Base-by-base conservation (phyloP, 2,888 invertebrate species). In the Machimus atricapillus region DNA sequence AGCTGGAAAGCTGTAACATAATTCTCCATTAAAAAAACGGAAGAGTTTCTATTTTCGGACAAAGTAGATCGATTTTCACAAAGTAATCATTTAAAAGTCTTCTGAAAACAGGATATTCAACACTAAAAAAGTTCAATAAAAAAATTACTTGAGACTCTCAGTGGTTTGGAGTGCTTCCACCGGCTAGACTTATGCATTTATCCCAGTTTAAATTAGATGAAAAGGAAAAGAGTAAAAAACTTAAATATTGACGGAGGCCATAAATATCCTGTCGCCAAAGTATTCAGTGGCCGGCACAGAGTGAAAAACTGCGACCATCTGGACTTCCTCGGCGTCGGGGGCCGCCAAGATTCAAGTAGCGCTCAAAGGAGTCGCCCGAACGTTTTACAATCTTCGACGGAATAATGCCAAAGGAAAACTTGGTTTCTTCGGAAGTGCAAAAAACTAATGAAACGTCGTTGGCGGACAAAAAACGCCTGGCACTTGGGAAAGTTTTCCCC, bases 361-460 rank as follows among this genome's bases (percentile, higher is more conserved):
- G 66, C 27, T 66, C 66, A 66, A 66, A 66, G 23, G 12, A 66
- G 12, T 66, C 66, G 66, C 12, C 5, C 12, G 66, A 27, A 27
- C 66, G 9, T 66, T 66, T 66, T 4, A 66, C 23, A 66, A 66
- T 19, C 66, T 23, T 23, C 27, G 66, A 27, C 37, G 76, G 34
- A 34, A 27, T 34, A 37, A 76, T 34, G 34, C 34, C 37, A 37
- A 76, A 37, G 37, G 37, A 37, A 37, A 76, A 16, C 34, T 37
- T 34, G n/a, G 76, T 37, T 37, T 76, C 76, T 37, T 37, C 37
- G 37, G 23, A 76, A 37, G 76, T 78, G 40, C 37, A 78, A 37
- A 78, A 78, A 78, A 78, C 40, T 34, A 78, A 78, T 78, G 43
- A 23, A 78, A 78, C 37, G 37, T 78, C 66, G 23, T n/a, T 58